These are phyloP conservation scores for Mesochorus sp. DNA, from an alignment of 2,888 invertebrate species.

Conservation along the genomic window DNA sequence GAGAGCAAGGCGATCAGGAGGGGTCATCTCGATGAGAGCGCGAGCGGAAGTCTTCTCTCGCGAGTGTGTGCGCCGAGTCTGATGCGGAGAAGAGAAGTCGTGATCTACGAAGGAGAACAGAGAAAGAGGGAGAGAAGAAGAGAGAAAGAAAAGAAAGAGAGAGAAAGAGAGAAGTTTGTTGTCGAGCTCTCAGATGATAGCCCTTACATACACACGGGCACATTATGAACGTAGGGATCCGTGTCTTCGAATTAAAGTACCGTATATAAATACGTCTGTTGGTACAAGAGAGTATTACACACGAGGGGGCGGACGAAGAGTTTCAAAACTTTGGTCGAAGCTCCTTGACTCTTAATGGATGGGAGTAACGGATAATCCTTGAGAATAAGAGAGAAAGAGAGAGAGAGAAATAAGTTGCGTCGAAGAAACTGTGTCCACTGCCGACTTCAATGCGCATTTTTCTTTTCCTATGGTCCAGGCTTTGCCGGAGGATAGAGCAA, in stretches of 20 bases:
- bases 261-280: conserved; percentile 29
- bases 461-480: conserved; percentile 24
- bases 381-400: background rate
- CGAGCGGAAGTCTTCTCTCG: conserved; percentile 43
- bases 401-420: background rate
- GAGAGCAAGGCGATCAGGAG: conserved; percentile 41
- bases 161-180: conserved; percentile 14
- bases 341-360: conserved; percentile 35
- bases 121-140: conserved; percentile 5
- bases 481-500: conserved; percentile 5
- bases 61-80: conserved; percentile 11
- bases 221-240: conserved; percentile 6
- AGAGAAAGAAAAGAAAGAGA: background rate
- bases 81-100: conserved; percentile 47
- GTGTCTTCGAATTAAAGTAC: conserved; percentile 38
- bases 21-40: conserved; percentile 50
- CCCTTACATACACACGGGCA: conserved; percentile 1
- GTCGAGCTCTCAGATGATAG: conserved; percentile 41
- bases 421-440: conserved; percentile 4
- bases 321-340: conserved; percentile 41
- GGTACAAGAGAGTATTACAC: background rate
- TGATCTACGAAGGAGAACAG: conserved; percentile 24
- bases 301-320: background rate
- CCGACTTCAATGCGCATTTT: conserved; percentile 32
- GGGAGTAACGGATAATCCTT: conserved; percentile 51